Evolutionary conservation across 2,888 invertebrate genomes (phyloP), one percentile per base, ranked within the genome.

Genomic region (Limnephilus marmoratus): DNA sequence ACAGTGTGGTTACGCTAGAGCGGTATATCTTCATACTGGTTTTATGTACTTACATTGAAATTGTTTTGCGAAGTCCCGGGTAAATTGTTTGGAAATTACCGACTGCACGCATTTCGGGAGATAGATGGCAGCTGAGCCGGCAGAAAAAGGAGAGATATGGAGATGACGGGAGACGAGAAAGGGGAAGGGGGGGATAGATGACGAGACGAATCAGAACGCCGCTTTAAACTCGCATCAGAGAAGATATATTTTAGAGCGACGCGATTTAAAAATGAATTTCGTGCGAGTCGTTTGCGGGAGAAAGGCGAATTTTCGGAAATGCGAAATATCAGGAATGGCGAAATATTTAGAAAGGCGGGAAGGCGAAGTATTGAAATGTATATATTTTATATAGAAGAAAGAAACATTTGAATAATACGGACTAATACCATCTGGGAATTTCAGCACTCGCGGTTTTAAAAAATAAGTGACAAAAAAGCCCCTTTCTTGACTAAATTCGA

Each of bases 21-120:
- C 45, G 11, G 11, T 45, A 11, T 45, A 12, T 2, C 45, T 45
- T 45, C 45, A 2, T 12, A 45, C 13, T 37, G 83, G 34, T 83
- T 83, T 83, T 37, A 18, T 34, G 15, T 83, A 83, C 31, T 45
- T 2, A 12, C 12, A 18, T 31, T 37, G 18, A 83, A 37, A 83
- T 83, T 13, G 34, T 83, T 83, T 83, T 24, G 83, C 37, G 5
- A 83, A 83, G 34, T 83, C 37, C 34, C 5, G 18, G 18, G 83
- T 83, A 83, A 83, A 83, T 83, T 83, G 34, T 83, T 34, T 34
- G 83, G 31, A 83, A 83, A 34, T 37, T 83, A 68, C 53, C 53
- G 34, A 37, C 24, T 83, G 83, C 83, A 83, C 83, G 83, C 83
- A 83, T 83, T 37, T 82, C 37, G 15, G 83, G 83, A 37, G 83